Evolutionary conservation across 2,113 vertebrate species (phyloP).

Genomic region (Crotalus horridus): DNA sequence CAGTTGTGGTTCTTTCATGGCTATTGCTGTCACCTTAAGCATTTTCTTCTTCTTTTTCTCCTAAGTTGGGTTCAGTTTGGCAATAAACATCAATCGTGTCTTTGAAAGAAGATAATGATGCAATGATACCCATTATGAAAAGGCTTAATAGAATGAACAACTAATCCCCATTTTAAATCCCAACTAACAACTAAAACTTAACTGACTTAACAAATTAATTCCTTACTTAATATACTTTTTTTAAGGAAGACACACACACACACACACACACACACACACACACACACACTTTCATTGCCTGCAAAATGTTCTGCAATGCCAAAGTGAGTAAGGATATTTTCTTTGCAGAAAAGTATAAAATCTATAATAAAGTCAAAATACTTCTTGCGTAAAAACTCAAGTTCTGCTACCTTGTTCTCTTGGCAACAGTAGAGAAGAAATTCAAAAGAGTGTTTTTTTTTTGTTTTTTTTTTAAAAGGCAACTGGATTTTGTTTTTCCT

Average conservation of each 20-base stretch:
- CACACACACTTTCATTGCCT: background rate
- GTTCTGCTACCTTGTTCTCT: no score
- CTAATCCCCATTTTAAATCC: background rate
- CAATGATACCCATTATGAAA: background rate
- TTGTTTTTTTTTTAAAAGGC: no score
- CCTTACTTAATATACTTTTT: background rate
- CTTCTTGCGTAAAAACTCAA: no score
- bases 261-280: no score
- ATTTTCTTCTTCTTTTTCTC: background rate
- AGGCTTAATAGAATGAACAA: background rate
- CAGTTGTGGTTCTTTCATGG: background rate
- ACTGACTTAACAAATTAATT: background rate
- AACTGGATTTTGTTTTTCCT: no score
- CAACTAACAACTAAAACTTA: background rate
- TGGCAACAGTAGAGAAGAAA: no score
- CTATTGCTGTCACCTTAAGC: background rate
- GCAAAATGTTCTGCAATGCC: no score
- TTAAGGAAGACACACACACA: background rate
- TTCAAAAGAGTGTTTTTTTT: no score
- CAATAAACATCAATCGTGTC: background rate
- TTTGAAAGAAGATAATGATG: background rate
- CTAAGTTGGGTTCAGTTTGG: background rate
- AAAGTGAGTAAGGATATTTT: no score
- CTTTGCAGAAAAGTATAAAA: no score
- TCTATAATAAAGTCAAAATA: background rate